These are phyloP conservation scores for Trichacis sp. DNA, from an alignment of 2,888 invertebrate species.

Conservation along the genomic window DNA sequence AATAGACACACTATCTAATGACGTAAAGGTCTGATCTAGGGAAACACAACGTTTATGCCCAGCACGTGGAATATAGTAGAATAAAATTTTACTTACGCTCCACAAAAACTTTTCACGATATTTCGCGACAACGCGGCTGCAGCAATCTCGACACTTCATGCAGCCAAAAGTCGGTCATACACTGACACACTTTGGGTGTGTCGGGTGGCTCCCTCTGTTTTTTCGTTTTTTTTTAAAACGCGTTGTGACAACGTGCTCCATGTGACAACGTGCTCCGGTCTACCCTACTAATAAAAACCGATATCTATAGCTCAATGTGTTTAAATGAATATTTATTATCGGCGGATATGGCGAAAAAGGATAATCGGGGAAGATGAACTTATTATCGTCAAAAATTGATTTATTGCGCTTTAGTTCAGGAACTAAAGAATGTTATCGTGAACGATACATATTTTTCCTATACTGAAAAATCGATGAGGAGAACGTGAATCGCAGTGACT, in stretches of 20 bases:
- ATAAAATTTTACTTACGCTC: neutral
- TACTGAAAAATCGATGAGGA: too few relatives aligned
- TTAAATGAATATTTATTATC: too few relatives aligned
- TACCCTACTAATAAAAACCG: too few relatives aligned
- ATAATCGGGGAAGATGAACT: too few relatives aligned
- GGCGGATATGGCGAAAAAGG: too few relatives aligned
- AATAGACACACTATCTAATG: neutral
- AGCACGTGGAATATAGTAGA: neutral
- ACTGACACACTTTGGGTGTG: neutral
- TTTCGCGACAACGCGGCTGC: neutral
- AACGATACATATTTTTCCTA: too few relatives aligned
- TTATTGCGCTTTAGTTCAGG: too few relatives aligned
- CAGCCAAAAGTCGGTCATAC: neutral
- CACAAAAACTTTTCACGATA: neutral
- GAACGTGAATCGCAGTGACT: too few relatives aligned
- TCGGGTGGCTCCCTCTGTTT: neutral
- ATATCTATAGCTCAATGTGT: too few relatives aligned
- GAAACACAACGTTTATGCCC: neutral
- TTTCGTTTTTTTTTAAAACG: neutral
- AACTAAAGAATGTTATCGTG: too few relatives aligned
- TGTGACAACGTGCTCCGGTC: conserved; percentile 1
- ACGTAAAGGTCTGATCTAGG: neutral
- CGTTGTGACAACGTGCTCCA: conserved; percentile 1
- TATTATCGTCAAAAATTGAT: too few relatives aligned
- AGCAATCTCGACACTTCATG: neutral